Evolutionary conservation across 1,140 invertebrate genomes (phyloP), one percentile per base, ranked within the genome.

Genomic region (Calliphora vicina): DNA sequence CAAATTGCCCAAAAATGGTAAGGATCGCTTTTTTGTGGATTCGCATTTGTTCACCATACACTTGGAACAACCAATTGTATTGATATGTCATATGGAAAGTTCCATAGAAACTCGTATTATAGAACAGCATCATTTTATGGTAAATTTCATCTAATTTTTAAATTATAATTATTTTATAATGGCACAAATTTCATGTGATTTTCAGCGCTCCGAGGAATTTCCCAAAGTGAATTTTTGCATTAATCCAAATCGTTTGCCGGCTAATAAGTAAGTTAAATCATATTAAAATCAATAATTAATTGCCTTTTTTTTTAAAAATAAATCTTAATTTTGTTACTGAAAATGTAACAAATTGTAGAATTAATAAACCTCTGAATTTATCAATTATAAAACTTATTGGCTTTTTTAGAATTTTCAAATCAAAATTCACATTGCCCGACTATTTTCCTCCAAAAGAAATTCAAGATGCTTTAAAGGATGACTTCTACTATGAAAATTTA

Each of bases 81-180:
- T 89, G 45, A 84, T 85, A 13, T 88, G 76, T 23, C 78, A 83
- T 35, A 78, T 86, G 17, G 82, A 84, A 25, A 83, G 76, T 12
- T 67, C 84, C 35, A 42, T 85, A 82, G 0, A 45, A 20, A 35
- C 82, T 17, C 83, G 83, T 76, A 87, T 85, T 82, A 85, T 89
- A 43, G 88, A 89, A 43, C 87, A 89, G 74, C 88, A 89, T 84
- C 88, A 89, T 83, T 89, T 89, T 42, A 87, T 88, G 87, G 84
- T 85, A 81, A 82, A 61, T 82, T 29, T 2, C 6, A 35, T 0
- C 6, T 12, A 29, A 29, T 3, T 78, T 42, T 27, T 72, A 25
- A 17, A 67, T 72, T 23, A 25, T 72, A 17, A 67, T 72, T 23
- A 25, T 13, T 35, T 78, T 17, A n/a, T n/a, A 50, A 50, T 8